Evolutionary conservation across 1,140 invertebrate species (phyloP).

Genomic region (Heterodera carotae): DNA sequence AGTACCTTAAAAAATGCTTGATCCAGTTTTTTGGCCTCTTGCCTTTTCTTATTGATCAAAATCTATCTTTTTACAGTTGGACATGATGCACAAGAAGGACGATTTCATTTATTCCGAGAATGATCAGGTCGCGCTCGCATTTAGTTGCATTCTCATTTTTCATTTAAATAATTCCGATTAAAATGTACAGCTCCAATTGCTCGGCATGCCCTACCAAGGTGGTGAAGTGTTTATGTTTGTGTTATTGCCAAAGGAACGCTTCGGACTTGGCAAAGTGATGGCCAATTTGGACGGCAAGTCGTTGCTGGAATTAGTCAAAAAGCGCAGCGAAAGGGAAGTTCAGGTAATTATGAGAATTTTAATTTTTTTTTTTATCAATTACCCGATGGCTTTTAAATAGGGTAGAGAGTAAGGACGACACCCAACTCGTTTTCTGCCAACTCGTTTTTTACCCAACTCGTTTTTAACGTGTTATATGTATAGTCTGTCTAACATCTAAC

Average conservation of each 20-base stretch:
- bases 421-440: no score
- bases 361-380: no score
- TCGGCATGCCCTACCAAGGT: conserved; percentile 29
- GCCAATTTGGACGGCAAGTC: conserved; percentile 19
- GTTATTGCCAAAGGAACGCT: conserved; percentile 32
- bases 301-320: conserved; percentile 25
- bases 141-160: neutral
- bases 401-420: no score
- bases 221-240: conserved; percentile 31
- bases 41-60: no score
- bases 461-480: no score
- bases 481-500: no score
- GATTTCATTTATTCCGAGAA: neutral
- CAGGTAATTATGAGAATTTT: no score
- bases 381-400: no score
- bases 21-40: neutral
- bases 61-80: neutral
- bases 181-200: conserved; percentile 21
- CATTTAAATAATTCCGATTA: neutral
- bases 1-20: neutral
- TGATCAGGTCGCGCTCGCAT: neutral
- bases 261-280: conserved; percentile 28
- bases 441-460: no score
- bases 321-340: neutral
- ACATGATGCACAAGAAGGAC: neutral